Evolutionary conservation across 2,888 invertebrate genomes (phyloP), one percentile per base, ranked within the genome.

Genomic region (Plemyria rubiginata): DNA sequence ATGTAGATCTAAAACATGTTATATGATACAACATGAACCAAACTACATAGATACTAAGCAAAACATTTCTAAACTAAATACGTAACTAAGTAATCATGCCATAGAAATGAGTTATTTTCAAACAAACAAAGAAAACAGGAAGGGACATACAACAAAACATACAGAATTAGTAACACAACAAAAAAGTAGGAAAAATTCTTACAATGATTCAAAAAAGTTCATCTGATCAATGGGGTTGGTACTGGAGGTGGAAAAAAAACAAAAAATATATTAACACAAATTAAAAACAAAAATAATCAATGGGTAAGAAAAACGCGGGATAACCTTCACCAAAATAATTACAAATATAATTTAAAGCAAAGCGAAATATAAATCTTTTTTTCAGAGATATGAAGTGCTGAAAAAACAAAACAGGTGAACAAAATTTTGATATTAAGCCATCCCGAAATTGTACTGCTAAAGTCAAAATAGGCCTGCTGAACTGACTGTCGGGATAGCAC

Each of bases 201-300:
- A 92, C 92, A 92, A 88, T 80, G 92, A 90, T 77, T 92, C 92
- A 90, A 92, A 92, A 92, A 92, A 92, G 90, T 90, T 92, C 90
- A 92, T 91, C 89, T 92, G 92, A 90, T 92, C 92, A 86, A 90
- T 86, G 82, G 92, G 92, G 91, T 91, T 92, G 86, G 92, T 92
- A 90, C 92, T 92, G 86, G 87, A 72, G 77, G 80, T 75, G 76
- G 81, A 85, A 78, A 74, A 22, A 81, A 85, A 79, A 70, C 66
- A 76, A 84, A 86, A 81, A 77, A 75, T 77, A 84, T 87, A 90
- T 82, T 85, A 79, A 80, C 78, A 77, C 76, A 79, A 73, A 72
- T 77, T 72, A 68, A 64, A 70, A 67, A 70, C 65, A 62, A 60
- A 72, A 59, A 71, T 60, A 73, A 82, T 83, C 76, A 70, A 63